Evolutionary conservation across 2,888 invertebrate genomes (phyloP).

Genomic region (Linyphia triangularis): DNA sequence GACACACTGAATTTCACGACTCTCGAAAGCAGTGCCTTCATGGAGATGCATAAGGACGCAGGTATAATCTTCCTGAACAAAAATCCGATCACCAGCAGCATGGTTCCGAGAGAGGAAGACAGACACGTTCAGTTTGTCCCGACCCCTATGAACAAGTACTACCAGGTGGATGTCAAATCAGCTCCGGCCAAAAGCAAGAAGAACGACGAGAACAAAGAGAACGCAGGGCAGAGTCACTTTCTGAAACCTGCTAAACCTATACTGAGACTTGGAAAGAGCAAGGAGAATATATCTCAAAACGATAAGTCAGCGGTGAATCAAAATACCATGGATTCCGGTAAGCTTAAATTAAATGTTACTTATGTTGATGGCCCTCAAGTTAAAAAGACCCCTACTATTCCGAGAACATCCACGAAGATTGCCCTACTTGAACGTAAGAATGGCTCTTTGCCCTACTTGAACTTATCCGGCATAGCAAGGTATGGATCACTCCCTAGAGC

Average conservation of each 20-base stretch:
- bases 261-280: slow-evolving; percentile 29
- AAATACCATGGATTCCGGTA: background rate
- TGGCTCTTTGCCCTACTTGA: slow-evolving; percentile 46
- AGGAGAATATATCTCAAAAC: slow-evolving; percentile 17
- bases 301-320: background rate
- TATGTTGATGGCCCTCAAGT: slow-evolving; percentile 45
- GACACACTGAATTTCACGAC: slow-evolving; percentile 34
- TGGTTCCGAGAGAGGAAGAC: slow-evolving; percentile 46
- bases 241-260: slow-evolving; percentile 37
- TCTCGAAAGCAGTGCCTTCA: slow-evolving; percentile 45
- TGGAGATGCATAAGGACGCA: slow-evolving; percentile 48
- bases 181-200: slow-evolving; percentile 20
- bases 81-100: background rate
- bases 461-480: slow-evolving; percentile 38
- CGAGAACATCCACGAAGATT: slow-evolving; percentile 59
- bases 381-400: slow-evolving; percentile 48
- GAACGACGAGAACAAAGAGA: slow-evolving; percentile 58
- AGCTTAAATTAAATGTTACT: slow-evolving; percentile 16
- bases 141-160: slow-evolving; percentile 68
- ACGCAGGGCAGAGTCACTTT: background rate
- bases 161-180: slow-evolving; percentile 45
- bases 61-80: slow-evolving; percentile 69
- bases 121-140: slow-evolving; percentile 69
- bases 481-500: slow-evolving; percentile 54
- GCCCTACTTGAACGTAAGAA: slow-evolving; percentile 51